phyloP scores from a whole-genome alignment of 2,113 vertebrate species.

The Protomyctophum bolini region DNA sequence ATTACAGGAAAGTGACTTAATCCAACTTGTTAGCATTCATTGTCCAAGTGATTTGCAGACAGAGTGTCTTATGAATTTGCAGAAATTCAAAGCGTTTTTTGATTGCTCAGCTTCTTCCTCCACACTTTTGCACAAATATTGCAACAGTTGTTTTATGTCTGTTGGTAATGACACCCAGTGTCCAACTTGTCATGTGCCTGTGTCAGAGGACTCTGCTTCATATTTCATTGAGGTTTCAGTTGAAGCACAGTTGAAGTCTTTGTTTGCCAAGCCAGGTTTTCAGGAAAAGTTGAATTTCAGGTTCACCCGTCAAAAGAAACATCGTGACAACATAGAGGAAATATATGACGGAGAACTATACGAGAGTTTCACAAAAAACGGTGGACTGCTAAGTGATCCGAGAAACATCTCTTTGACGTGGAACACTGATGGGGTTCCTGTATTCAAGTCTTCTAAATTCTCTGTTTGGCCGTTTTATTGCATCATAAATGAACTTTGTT shows the following conservation, averaged over 20 bases:
- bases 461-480: too few relatives aligned
- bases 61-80: conserved; percentile 17
- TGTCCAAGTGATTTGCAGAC: conserved; percentile 14
- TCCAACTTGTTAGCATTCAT: conserved; percentile 12
- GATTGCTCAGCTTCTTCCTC: conserved; percentile 1
- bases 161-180: conserved; percentile 3
- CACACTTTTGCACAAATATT: conserved; percentile 17
- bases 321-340: conserved; percentile 6
- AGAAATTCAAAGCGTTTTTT: conserved; percentile 18
- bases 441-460: too few relatives aligned
- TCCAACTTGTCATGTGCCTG: conserved; percentile 3
- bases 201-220: conserved; percentile 20
- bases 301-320: background rate
- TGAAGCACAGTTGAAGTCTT: conserved; percentile 1
- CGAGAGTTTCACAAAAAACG: background rate
- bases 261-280: conserved; percentile 20
- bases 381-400: too few relatives aligned
- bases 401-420: too few relatives aligned
- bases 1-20: conserved; percentile 25
- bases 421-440: too few relatives aligned
- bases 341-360: conserved; percentile 13
- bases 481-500: too few relatives aligned
- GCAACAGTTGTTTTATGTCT: conserved; percentile 7
- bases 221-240: conserved; percentile 28
- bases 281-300: conserved; percentile 24